These are phyloP conservation scores for Drosophila fungiperda DNA, from an alignment of 2,888 invertebrate species.

Conservation along the genomic window DNA sequence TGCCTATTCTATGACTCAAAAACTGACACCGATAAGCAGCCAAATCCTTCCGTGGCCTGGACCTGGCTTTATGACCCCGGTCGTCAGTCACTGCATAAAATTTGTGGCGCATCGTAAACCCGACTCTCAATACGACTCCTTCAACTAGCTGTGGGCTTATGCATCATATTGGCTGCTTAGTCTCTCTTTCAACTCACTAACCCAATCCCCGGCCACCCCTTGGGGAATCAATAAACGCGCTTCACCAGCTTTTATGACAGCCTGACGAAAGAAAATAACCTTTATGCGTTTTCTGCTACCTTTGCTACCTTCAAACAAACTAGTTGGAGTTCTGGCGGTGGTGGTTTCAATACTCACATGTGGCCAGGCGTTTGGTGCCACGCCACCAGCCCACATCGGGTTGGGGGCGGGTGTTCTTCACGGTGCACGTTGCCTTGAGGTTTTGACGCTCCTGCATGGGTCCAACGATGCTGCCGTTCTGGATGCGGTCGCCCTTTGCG, in stretches of 20 bases:
- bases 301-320: slow-evolving; percentile 6
- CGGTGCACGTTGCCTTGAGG: slow-evolving; percentile 85
- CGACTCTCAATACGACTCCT: slow-evolving; percentile 19
- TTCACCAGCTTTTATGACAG: slow-evolving; percentile 69
- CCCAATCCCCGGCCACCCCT: slow-evolving; percentile 1
- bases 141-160: slow-evolving; percentile 38
- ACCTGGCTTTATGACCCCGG: slow-evolving; percentile 51
- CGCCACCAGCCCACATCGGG: slow-evolving; percentile 95
- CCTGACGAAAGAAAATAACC: slow-evolving; percentile 20
- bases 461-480: slow-evolving; percentile 86
- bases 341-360: slow-evolving; percentile 76
- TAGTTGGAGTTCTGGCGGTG: slow-evolving; percentile 14
- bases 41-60: slow-evolving; percentile 57
- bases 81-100: slow-evolving; percentile 68
- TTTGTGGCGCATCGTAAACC: slow-evolving; percentile 73
- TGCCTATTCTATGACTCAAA: slow-evolving; percentile 37
- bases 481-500: slow-evolving; percentile 87
- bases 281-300: slow-evolving; percentile 54
- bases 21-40: slow-evolving; percentile 62
- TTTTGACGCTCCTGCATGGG: slow-evolving; percentile 84
- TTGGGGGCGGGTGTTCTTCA: slow-evolving; percentile 93
- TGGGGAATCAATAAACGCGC: slow-evolving; percentile 69
- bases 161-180: slow-evolving; percentile 73
- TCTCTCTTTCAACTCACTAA: neutral
- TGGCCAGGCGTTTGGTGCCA: slow-evolving; percentile 88